These are phyloP conservation scores for Elaphurus davidianus DNA, from an alignment of 2,113 vertebrate species.

Conservation along the genomic window DNA sequence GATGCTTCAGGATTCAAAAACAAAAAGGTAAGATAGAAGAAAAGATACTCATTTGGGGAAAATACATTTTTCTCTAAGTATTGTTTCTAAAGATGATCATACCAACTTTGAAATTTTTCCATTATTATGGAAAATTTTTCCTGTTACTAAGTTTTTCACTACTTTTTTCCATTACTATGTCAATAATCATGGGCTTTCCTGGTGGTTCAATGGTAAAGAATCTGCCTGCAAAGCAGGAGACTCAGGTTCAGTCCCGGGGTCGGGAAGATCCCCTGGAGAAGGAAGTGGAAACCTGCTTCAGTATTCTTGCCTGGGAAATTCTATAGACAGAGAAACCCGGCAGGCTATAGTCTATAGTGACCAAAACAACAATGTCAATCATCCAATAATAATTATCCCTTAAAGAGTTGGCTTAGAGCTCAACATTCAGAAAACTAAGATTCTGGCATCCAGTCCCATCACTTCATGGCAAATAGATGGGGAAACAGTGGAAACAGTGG, in stretches of 20 bases:
- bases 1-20: not conserved
- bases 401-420: not conserved
- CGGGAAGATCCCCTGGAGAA: not conserved
- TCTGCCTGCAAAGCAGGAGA: not conserved
- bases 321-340: not conserved
- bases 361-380: not conserved
- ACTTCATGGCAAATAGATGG: not conserved
- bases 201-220: not conserved
- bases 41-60: not conserved
- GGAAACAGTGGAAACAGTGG: not conserved
- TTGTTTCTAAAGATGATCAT: not conserved
- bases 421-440: not conserved
- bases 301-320: not conserved
- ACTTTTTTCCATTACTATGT: not conserved
- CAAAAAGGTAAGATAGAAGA: not conserved
- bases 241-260: not conserved
- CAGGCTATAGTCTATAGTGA: not conserved
- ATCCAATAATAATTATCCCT: not conserved
- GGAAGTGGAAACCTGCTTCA: not conserved
- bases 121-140: not conserved
- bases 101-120: not conserved
- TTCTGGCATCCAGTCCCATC: not conserved
- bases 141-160: not conserved
- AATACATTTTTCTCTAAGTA: not conserved
- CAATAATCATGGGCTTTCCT: not conserved